phyloP scores from a whole-genome alignment of 2,888 invertebrate species.

The Caenorhabditis auriculariae region DNA sequence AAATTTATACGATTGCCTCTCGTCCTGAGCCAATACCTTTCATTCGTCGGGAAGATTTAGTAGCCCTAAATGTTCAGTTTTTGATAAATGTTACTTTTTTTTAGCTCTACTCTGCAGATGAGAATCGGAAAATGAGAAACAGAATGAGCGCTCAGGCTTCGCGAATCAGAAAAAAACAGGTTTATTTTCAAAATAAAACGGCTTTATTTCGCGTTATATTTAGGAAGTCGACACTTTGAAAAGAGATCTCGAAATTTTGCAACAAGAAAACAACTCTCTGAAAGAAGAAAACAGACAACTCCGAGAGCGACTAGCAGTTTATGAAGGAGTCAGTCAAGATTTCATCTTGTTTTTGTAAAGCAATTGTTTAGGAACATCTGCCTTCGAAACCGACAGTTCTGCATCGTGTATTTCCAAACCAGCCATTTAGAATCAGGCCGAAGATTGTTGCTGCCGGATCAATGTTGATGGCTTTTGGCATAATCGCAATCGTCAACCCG shows the following conservation, averaged over 20 bases:
- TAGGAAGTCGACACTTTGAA: conserved; percentile 29
- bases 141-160: conserved; percentile 52
- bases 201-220: background rate
- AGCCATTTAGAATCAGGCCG: conserved; percentile 1
- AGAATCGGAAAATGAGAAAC: conserved; percentile 46
- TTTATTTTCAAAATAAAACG: background rate
- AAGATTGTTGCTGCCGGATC: conserved; percentile 17
- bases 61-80: too few relatives aligned
- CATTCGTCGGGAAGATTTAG: too few relatives aligned
- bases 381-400: too few relatives aligned
- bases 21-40: too few relatives aligned
- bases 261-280: conserved; percentile 12
- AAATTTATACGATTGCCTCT: too few relatives aligned
- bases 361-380: too few relatives aligned
- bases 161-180: conserved; percentile 34
- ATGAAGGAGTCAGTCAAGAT: too few relatives aligned
- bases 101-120: conserved; percentile 23
- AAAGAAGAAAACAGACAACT: conserved; percentile 21
- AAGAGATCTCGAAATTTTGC: conserved; percentile 1
- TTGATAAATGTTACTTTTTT: too few relatives aligned
- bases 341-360: too few relatives aligned
- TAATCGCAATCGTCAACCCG: conserved; percentile 22
- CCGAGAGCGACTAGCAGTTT: conserved; percentile 13
- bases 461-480: conserved; percentile 27
- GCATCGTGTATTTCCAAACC: too few relatives aligned